These are phyloP conservation scores for Tragulus kanchil DNA, from an alignment of 2,113 vertebrate species.

Conservation along the genomic window DNA sequence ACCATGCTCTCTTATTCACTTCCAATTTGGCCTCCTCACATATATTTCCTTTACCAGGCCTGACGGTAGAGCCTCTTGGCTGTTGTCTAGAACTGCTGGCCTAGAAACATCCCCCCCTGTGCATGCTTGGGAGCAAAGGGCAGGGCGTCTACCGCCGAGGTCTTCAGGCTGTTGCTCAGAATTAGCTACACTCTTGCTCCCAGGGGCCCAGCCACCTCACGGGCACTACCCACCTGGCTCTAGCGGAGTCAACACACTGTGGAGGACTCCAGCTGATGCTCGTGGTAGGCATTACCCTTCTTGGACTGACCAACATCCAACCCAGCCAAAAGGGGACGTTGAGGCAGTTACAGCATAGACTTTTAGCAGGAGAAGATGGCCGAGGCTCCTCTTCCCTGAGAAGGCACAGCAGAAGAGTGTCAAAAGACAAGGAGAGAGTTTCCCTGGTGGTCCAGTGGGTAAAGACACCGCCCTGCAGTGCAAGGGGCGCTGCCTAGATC, in stretches of 20 bases:
- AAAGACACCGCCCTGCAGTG: too few relatives aligned
- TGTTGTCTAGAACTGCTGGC: not conserved
- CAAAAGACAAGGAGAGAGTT: not conserved
- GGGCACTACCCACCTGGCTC: not conserved
- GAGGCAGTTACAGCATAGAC: not conserved
- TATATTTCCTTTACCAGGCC: not conserved
- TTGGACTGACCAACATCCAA: not conserved
- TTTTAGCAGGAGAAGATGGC: not conserved
- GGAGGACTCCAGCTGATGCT: not conserved
- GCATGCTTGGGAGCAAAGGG: not conserved
- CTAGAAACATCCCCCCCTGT: not conserved
- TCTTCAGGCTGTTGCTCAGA: not conserved
- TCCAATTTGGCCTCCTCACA: not conserved
- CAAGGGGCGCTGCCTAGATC: too few relatives aligned
- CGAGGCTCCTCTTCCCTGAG: not conserved
- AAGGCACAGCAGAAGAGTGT: not conserved
- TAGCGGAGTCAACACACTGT: rapidly evolving
- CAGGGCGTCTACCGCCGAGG: not conserved
- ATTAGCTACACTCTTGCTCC: not conserved
- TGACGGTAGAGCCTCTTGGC: not conserved
- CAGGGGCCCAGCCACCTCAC: not conserved
- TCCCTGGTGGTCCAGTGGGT: too few relatives aligned
- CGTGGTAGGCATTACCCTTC: not conserved
- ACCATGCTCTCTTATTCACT: not conserved
- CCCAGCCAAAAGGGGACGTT: not conserved